Evolutionary conservation across 2,888 invertebrate species (phyloP).

Genomic region (Axea sp.): DNA sequence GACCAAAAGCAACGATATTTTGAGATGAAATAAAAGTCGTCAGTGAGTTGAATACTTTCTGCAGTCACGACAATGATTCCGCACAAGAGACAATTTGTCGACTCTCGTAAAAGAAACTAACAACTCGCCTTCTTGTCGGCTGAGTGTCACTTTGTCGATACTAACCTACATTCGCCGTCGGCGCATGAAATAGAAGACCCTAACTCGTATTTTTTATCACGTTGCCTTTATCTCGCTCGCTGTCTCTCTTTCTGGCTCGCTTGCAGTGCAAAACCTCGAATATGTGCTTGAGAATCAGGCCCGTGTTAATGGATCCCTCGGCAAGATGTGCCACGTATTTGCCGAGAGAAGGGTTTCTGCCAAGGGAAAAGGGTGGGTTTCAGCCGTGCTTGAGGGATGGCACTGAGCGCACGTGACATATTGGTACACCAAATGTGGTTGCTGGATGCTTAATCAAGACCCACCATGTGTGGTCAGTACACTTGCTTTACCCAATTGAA

Average conservation of each 20-base stretch:
- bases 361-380: conserved; percentile 32
- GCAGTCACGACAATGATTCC: conserved; percentile 27
- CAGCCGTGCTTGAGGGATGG: conserved; percentile 45
- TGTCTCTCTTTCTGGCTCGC: neutral
- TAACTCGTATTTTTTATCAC: conserved; percentile 6
- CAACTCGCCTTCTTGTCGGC: conserved; percentile 37
- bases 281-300: conserved; percentile 41
- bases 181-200: conserved; percentile 10
- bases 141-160: conserved; percentile 50
- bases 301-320: conserved; percentile 54
- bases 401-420: conserved; percentile 65
- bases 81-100: conserved; percentile 46
- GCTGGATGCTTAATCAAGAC: conserved; percentile 68
- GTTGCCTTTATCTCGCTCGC: neutral
- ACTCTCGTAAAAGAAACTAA: conserved; percentile 45
- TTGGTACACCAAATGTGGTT: conserved; percentile 67
- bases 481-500: conserved; percentile 32
- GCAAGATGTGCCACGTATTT: conserved; percentile 42
- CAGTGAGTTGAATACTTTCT: no score
- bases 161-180: conserved; percentile 39
- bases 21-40: no score
- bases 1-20: no score
- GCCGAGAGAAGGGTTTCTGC: conserved; percentile 19
- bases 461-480: conserved; percentile 61
- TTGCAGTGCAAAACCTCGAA: conserved; percentile 29